These are phyloP conservation scores for Rhombomys opimus DNA, from an alignment of 2,113 vertebrate genomes.

Conservation along the genomic window DNA sequence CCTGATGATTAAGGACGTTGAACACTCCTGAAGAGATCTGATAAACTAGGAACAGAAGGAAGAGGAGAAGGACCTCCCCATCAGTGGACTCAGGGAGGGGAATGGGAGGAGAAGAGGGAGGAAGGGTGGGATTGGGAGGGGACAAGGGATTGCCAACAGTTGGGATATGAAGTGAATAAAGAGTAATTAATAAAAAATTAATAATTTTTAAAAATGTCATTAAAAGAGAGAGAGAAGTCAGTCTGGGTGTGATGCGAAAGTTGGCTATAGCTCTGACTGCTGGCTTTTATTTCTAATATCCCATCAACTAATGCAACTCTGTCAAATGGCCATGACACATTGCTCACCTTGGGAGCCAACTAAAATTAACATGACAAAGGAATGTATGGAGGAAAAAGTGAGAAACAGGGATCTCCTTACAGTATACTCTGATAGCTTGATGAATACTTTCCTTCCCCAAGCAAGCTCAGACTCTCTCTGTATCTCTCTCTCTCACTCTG, in stretches of 20 bases:
- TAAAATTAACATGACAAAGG: neutral
- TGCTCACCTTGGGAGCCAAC: neutral
- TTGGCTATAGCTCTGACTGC: neutral
- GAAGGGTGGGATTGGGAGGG: too few species aligned
- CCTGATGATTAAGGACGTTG: too few species aligned
- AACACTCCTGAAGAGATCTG: too few species aligned
- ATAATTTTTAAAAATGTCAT: too few species aligned
- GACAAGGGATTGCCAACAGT: too few species aligned
- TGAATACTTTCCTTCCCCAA: neutral
- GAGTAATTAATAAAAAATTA: too few species aligned
- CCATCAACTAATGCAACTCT: neutral
- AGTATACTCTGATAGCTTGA: neutral
- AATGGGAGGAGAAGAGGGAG: too few species aligned
- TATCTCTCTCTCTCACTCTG: neutral
- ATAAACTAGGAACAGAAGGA: too few species aligned
- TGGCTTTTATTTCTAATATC: neutral
- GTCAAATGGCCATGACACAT: neutral
- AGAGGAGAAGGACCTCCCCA: too few species aligned
- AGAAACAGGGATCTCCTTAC: neutral
- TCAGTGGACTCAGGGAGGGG: too few species aligned
- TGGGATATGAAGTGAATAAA: too few species aligned
- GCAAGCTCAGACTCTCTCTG: accelerated
- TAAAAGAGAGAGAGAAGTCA: neutral
- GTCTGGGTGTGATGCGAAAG: neutral
- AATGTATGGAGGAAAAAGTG: neutral